Conservation (phyloP, 2,113 vertebrate genomes). For the Rhinoptilus africanus region DNA sequence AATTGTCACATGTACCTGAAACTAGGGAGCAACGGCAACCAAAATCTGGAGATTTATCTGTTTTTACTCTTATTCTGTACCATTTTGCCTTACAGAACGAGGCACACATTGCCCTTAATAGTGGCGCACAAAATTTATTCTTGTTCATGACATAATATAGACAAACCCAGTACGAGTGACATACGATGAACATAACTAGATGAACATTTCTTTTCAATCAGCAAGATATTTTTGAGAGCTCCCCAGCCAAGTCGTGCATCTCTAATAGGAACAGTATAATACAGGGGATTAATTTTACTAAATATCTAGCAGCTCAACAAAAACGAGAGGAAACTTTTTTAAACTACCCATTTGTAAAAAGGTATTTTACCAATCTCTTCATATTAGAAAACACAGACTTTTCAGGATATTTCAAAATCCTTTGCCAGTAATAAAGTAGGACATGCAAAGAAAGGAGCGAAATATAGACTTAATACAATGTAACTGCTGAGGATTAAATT, state of each 20-base stretch:
- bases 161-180: background rate
- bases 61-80: background rate
- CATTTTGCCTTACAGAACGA: background rate
- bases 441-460: background rate
- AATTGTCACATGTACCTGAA: background rate
- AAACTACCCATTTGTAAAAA: background rate
- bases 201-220: background rate
- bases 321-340: background rate
- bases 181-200: fast-evolving
- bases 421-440: background rate
- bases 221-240: background rate
- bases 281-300: background rate
- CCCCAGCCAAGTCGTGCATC: background rate
- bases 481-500: constrained; percentile 18
- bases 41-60: background rate
- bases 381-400: background rate
- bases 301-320: background rate
- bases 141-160: background rate
- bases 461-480: background rate
- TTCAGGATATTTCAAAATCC: background rate
- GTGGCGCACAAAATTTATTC: background rate
- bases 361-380: background rate
- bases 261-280: background rate
- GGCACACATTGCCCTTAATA: background rate
- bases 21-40: background rate